phyloP scores from a whole-genome alignment of 2,888 invertebrate species.

The Yponomeuta cagnagella region DNA sequence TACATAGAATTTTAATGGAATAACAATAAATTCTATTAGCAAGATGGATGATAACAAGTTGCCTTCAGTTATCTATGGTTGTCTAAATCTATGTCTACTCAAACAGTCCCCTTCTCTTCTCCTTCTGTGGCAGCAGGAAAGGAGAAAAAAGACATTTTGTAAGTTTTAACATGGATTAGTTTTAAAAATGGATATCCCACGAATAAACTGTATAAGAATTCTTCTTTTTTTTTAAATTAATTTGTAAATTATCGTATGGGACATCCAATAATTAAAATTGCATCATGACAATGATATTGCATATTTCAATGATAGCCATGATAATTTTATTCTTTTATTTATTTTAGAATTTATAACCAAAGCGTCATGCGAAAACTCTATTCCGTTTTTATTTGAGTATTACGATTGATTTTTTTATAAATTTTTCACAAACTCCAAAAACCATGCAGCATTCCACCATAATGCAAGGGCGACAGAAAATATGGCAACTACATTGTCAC shows the following conservation, averaged over 20 bases:
- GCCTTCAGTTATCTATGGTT: background rate
- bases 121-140: conserved; percentile 70
- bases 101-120: conserved; percentile 69
- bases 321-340: conserved; percentile 32
- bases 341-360: conserved; percentile 33
- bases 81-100: conserved; percentile 28
- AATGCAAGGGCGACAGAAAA: conserved; percentile 51
- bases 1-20: conserved; percentile 62
- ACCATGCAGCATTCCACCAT: conserved; percentile 72
- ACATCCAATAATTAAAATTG: conserved; percentile 51
- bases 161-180: conserved; percentile 24
- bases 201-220: background rate
- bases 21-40: conserved; percentile 47
- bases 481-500: conserved; percentile 75
- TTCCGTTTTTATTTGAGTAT: background rate
- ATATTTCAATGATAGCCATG: conserved; percentile 62
- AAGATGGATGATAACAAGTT: conserved; percentile 34
- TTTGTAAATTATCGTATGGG: conserved; percentile 34
- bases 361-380: conserved; percentile 52
- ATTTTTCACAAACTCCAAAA: conserved; percentile 29
- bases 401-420: background rate
- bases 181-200: conserved; percentile 30
- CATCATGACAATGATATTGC: conserved; percentile 76
- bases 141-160: conserved; percentile 48
- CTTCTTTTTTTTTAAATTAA: background rate